Evolutionary conservation across 2,113 vertebrate species (phyloP).

Genomic region (Upupa epops): DNA sequence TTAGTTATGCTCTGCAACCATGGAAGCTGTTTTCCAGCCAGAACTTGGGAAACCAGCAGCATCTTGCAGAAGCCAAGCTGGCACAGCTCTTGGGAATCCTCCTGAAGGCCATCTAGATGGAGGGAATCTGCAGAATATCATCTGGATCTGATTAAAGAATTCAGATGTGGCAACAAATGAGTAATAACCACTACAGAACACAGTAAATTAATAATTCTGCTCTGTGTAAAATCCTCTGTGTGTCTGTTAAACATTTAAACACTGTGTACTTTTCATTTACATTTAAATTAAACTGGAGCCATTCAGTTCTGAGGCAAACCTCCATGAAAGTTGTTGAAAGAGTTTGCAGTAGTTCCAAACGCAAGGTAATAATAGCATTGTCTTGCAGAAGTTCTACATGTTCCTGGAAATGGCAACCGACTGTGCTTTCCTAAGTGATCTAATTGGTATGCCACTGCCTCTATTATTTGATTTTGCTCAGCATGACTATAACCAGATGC

Average conservation of each 20-base stretch:
- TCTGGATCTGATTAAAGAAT: background rate
- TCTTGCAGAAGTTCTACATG: background rate
- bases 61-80: conserved; percentile 1
- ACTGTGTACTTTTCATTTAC: conserved; percentile 32
- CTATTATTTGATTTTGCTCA: background rate
- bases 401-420: background rate
- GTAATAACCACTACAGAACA: background rate
- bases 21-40: background rate
- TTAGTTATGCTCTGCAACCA: background rate
- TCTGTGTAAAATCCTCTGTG: background rate
- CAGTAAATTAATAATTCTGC: background rate
- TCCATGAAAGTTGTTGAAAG: background rate
- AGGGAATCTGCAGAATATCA: background rate
- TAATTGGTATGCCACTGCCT: background rate
- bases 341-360: background rate
- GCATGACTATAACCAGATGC: background rate
- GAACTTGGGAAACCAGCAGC: background rate
- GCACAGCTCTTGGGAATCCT: background rate
- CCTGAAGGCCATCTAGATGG: background rate
- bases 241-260: background rate
- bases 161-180: background rate
- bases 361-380: background rate
- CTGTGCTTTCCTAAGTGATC: background rate
- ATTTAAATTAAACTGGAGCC: conserved; percentile 44
- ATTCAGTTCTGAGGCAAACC: background rate